Evolutionary conservation across 2,113 vertebrate genomes (phyloP), one percentile per base, ranked within the genome.

Genomic region (Scomber scombrus): DNA sequence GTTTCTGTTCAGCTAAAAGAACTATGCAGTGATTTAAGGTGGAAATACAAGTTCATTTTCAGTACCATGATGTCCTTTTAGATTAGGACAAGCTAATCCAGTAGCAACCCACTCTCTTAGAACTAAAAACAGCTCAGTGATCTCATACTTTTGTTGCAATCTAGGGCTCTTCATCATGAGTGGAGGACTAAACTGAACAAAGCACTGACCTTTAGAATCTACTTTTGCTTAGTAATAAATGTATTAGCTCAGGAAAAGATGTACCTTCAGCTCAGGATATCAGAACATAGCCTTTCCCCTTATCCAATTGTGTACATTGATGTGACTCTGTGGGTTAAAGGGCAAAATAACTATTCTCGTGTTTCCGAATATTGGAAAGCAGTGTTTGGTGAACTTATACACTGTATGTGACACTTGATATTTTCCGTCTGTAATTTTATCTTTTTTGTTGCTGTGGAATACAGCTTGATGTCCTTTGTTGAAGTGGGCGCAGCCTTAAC

Each of bases 161-260:
- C 5, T 34, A 31, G 14, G 43, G 51, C 64, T 62, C 64, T 78
- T 71, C 21, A 78, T 62, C 34, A 34, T 78, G 23, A 77, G 45
- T 71, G 47, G n/a, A 85, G 52, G 40, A 64, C 49, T 63, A 56
- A 58, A 66, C 60, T 60, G 47, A 79, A 83, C 65, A 78, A 73
- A 75, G 52, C 55, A 13, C 13, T 80, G 81, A 86, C 87, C 81
- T 86, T 86, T 82, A 72, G 5, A 75, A 47, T 50, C 18, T 62
- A 29, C 16, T 26, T 66, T 54, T 64, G 45, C 31, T 66, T 69
- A 71, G 57, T 74, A 67, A 34, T 61, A 31, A 69, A 71, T 73
- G n/a, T 56, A 52, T 84, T 52, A 62, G 49, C 40, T 67, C 26
- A 12, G 62, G 15, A 21, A 50, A 71, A 56, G 1, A 71, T 71